These are phyloP conservation scores for Nymphalis urticae DNA, from an alignment of 2,888 invertebrate genomes.

Conservation along the genomic window DNA sequence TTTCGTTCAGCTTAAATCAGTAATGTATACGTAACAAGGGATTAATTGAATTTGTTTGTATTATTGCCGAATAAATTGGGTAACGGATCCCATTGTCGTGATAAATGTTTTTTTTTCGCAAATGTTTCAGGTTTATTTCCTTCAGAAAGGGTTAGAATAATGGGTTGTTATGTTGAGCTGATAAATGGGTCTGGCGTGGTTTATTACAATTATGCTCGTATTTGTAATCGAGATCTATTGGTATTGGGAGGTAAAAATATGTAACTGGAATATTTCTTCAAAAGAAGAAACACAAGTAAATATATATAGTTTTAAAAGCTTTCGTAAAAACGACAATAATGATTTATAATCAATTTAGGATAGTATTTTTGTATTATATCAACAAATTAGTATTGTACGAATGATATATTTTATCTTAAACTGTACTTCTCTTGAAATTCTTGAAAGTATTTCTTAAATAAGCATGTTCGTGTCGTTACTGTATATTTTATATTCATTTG, in stretches of 20 bases:
- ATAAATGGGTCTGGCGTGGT: constrained; percentile 13
- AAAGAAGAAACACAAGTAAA: too few relatives aligned
- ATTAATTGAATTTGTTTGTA: constrained; percentile 8
- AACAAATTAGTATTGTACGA: too few relatives aligned
- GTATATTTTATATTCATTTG: too few relatives aligned
- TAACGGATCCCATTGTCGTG: constrained; percentile 22
- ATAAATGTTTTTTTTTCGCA: constrained; percentile 28
- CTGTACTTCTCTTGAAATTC: too few relatives aligned
- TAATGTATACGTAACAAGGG: constrained; percentile 10
- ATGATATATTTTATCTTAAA: too few relatives aligned
- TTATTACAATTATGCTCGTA: constrained; percentile 22
- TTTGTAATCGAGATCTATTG: constrained; percentile 8
- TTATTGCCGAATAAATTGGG: constrained; percentile 12
- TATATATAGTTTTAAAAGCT: too few relatives aligned
- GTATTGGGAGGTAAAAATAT: not conserved
- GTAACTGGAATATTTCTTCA: too few relatives aligned
- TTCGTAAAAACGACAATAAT: too few relatives aligned
- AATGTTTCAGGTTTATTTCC: constrained; percentile 27
- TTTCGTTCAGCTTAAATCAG: not conserved
- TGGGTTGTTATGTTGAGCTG: constrained; percentile 22
- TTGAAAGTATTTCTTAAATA: too few relatives aligned
- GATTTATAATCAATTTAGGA: too few relatives aligned
- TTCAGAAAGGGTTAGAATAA: constrained; percentile 23
- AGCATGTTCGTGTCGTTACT: too few relatives aligned
- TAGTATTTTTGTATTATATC: too few relatives aligned